A percentile compares a stretch with the other conserved stretches of the same genome.
These are phyloP conservation scores for Halcyon senegalensis DNA, from an alignment of 2,113 vertebrate genomes.

Conservation along the genomic window DNA sequence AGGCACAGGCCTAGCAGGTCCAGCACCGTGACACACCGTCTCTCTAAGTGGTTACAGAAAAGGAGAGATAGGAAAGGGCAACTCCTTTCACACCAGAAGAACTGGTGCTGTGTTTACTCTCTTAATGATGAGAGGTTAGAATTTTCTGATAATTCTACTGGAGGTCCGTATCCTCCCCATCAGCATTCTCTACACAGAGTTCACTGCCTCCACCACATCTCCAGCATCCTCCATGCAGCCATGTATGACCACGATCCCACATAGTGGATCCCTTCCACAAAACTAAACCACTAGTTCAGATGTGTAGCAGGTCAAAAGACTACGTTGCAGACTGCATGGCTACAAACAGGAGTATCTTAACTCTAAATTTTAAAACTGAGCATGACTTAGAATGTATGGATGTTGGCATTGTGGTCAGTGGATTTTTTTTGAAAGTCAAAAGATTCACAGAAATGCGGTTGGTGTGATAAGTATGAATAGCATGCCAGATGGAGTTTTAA, in stretches of 20 bases:
- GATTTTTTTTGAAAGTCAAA: not conserved
- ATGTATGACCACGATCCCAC: fast-evolving
- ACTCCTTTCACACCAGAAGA: not conserved
- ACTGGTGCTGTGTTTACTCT: not conserved
- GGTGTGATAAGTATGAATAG: not conserved
- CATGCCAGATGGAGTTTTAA: not conserved
- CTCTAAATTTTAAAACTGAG: not conserved
- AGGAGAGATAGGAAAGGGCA: not conserved
- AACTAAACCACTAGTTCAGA: fast-evolving
- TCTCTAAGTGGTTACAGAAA: not conserved
- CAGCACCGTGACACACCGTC: not conserved
- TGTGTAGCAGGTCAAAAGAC: not conserved
- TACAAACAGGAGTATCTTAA: not conserved
- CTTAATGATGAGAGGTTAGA: not conserved
- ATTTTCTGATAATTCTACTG: not conserved
- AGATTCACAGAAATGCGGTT: not conserved
- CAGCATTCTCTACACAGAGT: fast-evolving
- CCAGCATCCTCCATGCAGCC: fast-evolving
- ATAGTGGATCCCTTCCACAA: not conserved
- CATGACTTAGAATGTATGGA: not conserved
- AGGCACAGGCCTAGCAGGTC: not conserved
- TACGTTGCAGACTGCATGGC: fast-evolving
- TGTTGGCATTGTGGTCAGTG: fast-evolving
- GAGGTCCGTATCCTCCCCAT: not conserved
- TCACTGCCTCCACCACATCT: not conserved